phyloP scores from a whole-genome alignment of 2,888 invertebrate genomes.

The Malthinus seriepunctatus region DNA sequence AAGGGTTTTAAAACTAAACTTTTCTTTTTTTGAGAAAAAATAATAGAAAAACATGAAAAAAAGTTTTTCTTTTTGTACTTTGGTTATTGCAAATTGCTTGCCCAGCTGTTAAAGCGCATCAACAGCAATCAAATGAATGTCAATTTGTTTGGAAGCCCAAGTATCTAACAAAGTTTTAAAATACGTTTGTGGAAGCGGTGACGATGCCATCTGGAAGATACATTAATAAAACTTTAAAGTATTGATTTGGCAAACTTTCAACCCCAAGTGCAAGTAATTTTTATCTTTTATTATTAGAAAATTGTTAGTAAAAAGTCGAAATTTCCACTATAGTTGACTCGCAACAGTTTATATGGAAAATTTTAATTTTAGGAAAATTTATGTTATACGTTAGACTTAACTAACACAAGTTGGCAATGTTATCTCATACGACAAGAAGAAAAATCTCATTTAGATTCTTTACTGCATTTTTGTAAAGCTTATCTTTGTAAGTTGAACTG shows the following conservation, averaged over 20 bases:
- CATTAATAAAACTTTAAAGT: constrained; percentile 30
- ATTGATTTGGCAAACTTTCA: constrained; percentile 20
- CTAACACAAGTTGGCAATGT: no score
- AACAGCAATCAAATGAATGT: constrained; percentile 29
- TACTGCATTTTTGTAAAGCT: no score
- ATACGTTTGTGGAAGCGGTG: constrained; percentile 25
- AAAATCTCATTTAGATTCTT: no score
- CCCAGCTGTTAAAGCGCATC: constrained; percentile 29
- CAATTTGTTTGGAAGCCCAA: constrained; percentile 27
- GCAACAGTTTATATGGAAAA: no score
- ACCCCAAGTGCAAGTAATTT: constrained; percentile 15
- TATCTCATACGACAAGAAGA: no score
- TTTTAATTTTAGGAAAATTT: no score
- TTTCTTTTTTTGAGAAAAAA: background rate
- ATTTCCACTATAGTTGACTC: no score
- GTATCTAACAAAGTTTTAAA: constrained; percentile 28
- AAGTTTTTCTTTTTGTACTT: background rate
- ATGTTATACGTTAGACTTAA: no score
- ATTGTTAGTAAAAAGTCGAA: no score
- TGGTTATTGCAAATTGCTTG: constrained; percentile 21
- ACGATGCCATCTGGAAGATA: constrained; percentile 28
- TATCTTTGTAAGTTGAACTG: no score
- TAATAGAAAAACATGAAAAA: background rate
- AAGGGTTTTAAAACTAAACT: background rate
- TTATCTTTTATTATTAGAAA: background rate